Evolutionary conservation across 1,140 invertebrate species (phyloP).

Genomic region (Aricia agestis): DNA sequence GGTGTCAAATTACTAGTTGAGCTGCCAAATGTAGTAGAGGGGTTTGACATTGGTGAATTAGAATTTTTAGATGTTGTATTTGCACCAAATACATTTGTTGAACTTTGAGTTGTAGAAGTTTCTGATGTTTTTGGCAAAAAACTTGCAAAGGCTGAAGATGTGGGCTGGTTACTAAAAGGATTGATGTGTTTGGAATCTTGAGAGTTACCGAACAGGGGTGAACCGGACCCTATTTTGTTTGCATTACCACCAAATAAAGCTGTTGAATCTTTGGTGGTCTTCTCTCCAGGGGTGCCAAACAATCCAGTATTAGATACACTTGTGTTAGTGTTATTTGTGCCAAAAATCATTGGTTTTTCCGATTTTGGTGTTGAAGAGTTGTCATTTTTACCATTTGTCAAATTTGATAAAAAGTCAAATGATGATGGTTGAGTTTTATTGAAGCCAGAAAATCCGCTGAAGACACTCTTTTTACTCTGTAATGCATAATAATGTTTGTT

Average conservation of each 20-base stretch:
- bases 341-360: constrained; percentile 26
- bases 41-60: background rate
- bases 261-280: constrained; percentile 27
- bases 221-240: background rate
- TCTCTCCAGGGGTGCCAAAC: constrained; percentile 40
- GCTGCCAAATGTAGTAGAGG: background rate
- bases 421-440: constrained; percentile 70
- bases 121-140: constrained; percentile 21
- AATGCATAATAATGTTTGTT: constrained; percentile 43
- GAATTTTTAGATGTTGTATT: constrained; percentile 2
- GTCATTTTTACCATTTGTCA: constrained; percentile 57
- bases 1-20: constrained; percentile 18
- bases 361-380: constrained; percentile 38
- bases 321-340: constrained; percentile 18
- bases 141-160: constrained; percentile 24
- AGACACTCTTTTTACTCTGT: constrained; percentile 78
- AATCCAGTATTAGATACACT: constrained; percentile 40
- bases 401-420: constrained; percentile 79
- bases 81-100: constrained; percentile 16
- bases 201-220: background rate
- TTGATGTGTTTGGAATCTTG: background rate
- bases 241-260: constrained; percentile 24
- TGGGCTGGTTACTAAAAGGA: background rate
- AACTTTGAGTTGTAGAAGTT: background rate
- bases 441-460: constrained; percentile 81